These are phyloP conservation scores for Meghimatium bilineatum DNA, from an alignment of 2,888 invertebrate species.

Conservation along the genomic window DNA sequence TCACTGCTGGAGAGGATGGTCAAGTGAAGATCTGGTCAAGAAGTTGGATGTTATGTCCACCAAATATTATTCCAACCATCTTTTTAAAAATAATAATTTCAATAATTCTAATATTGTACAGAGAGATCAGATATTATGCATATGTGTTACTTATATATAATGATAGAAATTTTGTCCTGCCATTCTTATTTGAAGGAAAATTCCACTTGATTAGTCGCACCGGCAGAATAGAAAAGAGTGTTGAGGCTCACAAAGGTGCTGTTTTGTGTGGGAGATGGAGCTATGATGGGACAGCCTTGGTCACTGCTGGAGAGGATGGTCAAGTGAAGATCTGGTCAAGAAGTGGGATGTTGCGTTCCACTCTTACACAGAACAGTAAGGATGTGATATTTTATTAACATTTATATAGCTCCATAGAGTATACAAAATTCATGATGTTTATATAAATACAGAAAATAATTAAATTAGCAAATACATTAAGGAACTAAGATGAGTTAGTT, in stretches of 20 bases:
- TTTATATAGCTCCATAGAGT: background rate
- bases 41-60: constrained; percentile 91
- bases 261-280: constrained; percentile 94
- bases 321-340: constrained; percentile 97
- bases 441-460: no score
- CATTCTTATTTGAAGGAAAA: constrained; percentile 81
- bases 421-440: no score
- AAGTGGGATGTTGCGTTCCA: constrained; percentile 91
- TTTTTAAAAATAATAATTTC: no score
- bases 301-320: constrained; percentile 97
- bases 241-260: constrained; percentile 93
- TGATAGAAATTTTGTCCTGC: no score
- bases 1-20: constrained; percentile 97
- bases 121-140: no score
- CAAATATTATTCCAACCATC: no score
- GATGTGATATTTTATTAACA: constrained; percentile 10
- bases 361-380: constrained; percentile 87
- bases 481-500: no score
- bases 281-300: constrained; percentile 93
- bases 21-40: constrained; percentile 97
- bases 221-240: constrained; percentile 93
- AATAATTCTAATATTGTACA: no score
- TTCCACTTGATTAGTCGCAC: constrained; percentile 92
- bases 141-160: no score
- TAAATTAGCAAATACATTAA: no score